These are phyloP conservation scores for Sebastes taczanowskii DNA, from an alignment of 2,797 vertebrate genomes.

Conservation along the genomic window DNA sequence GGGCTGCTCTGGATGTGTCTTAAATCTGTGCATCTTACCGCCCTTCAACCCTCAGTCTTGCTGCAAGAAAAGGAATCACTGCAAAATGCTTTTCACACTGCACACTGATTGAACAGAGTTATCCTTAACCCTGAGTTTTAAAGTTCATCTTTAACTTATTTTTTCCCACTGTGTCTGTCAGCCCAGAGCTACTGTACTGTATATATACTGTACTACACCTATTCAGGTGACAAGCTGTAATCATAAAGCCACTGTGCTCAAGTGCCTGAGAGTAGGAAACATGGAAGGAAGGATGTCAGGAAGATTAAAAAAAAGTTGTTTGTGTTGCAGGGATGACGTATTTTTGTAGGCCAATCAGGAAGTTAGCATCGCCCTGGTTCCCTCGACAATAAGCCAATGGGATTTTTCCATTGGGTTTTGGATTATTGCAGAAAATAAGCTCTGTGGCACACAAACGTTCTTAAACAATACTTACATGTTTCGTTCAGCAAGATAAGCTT, in stretches of 20 bases:
- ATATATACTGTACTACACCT: background rate
- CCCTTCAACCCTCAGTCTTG: conserved; percentile 4
- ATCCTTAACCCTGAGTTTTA: background rate
- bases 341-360: background rate
- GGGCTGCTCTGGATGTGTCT: conserved; percentile 76
- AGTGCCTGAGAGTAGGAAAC: background rate
- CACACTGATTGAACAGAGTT: background rate
- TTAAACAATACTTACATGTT: background rate
- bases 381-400: background rate
- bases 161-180: background rate
- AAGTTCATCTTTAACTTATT: background rate
- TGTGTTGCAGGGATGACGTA: background rate
- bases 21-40: conserved; percentile 24
- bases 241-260: background rate
- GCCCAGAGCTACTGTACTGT: background rate
- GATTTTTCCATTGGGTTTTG: background rate
- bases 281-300: background rate
- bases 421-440: background rate
- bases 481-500: background rate
- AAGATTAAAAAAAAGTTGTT: background rate
- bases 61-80: conserved; percentile 31
- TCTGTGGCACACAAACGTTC: background rate
- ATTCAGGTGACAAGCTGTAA: background rate
- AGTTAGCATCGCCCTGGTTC: background rate
- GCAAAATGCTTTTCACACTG: conserved; percentile 59